Conservation (phyloP, 2,113 vertebrate genomes). For the Phrynosoma blainvillii region DNA sequence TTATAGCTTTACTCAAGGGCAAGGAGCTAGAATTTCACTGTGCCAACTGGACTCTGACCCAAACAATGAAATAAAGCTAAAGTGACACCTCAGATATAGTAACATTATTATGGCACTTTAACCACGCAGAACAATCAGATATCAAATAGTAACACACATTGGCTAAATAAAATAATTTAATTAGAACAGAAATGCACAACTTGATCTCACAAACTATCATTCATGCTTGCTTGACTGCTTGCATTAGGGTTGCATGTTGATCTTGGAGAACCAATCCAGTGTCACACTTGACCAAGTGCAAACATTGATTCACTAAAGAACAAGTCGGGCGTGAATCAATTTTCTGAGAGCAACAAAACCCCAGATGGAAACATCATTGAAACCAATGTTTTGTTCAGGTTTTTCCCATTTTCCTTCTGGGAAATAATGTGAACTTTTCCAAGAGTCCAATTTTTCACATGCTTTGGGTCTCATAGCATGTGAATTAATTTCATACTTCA, state of each 20-base stretch:
- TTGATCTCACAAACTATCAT: neutral
- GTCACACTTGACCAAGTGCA: neutral
- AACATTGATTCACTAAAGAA: neutral
- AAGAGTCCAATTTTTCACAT: neutral
- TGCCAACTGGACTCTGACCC: slow-evolving; percentile 24
- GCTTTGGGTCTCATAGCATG: neutral
- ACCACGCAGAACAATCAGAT: neutral
- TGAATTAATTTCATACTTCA: neutral
- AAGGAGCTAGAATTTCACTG: slow-evolving; percentile 32
- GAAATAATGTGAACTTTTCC: neutral
- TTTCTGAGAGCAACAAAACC: neutral
- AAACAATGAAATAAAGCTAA: slow-evolving; percentile 16
- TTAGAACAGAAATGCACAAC: neutral
- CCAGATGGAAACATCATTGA: neutral
- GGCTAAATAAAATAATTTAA: slow-evolving; percentile 3
- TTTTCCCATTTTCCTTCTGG: neutral
- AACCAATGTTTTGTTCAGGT: neutral
- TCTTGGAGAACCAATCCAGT: neutral
- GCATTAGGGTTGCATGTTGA: neutral
- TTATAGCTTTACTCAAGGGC: slow-evolving; percentile 26
- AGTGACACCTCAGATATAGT: neutral
- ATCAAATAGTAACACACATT: neutral
- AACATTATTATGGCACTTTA: neutral
- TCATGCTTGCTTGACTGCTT: neutral
- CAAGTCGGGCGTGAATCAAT: neutral